phyloP scores from a whole-genome alignment of 2,797 vertebrate species.

The Hapalemur alaotrensis region DNA sequence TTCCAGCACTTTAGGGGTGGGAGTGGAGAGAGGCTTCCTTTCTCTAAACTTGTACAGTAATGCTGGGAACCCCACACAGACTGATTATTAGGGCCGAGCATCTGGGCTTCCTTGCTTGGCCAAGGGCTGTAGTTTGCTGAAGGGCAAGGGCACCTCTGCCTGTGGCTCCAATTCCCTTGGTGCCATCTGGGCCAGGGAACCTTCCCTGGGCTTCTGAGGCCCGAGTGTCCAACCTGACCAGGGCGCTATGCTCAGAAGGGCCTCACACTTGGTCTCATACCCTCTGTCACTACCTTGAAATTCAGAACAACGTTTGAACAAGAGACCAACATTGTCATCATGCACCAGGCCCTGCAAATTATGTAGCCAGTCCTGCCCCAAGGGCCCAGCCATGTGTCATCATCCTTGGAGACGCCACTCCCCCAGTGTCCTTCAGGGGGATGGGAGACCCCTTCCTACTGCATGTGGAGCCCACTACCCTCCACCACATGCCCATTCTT shows the following conservation, averaged over 20 bases:
- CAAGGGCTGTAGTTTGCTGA: too few species aligned
- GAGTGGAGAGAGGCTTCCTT: not conserved
- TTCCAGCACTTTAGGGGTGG: not conserved
- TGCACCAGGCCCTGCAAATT: not conserved
- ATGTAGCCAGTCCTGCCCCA: not conserved
- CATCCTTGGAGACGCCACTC: not conserved
- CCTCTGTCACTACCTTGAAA: not conserved
- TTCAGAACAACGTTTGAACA: not conserved
- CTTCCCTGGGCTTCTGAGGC: not conserved
- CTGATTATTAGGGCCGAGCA: accelerated
- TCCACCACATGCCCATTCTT: not conserved
- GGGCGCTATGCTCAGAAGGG: not conserved
- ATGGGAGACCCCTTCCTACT: not conserved
- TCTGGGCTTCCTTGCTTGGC: not conserved
- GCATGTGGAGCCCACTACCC: not conserved
- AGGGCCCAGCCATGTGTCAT: not conserved
- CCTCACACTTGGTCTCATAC: not conserved
- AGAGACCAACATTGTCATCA: not conserved
- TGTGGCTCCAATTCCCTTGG: accelerated
- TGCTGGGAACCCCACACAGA: not conserved
- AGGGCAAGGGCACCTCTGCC: not conserved
- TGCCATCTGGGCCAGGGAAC: not conserved
- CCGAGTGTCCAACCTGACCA: not conserved
- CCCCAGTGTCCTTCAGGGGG: accelerated
- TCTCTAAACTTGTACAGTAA: not conserved